phyloP scores from a whole-genome alignment of 2,113 vertebrate species.

The Pheucticus melanocephalus region DNA sequence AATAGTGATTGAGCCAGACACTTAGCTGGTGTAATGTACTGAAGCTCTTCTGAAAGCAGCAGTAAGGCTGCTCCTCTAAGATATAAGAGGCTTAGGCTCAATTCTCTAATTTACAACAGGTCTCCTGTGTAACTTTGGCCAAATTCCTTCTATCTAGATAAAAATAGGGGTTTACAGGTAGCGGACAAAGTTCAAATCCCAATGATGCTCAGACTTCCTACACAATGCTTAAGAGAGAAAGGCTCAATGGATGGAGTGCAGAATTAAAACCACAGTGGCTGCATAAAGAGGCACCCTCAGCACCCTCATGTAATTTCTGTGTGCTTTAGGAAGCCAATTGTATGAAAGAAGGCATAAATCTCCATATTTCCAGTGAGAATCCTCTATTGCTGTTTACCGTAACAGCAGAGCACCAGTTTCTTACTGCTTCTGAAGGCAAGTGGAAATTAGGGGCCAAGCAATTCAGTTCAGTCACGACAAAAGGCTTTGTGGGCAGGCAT shows the following conservation, averaged over 20 bases:
- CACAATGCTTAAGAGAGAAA: not conserved
- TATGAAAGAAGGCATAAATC: not conserved
- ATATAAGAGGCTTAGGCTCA: conserved; percentile 30
- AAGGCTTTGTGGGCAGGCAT: not conserved
- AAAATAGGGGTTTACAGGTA: not conserved
- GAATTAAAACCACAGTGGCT: not conserved
- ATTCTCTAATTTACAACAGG: not conserved
- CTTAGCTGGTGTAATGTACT: conserved; percentile 9
- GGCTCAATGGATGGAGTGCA: not conserved
- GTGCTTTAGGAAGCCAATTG: not conserved
- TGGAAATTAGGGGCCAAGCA: not conserved
- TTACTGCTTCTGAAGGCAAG: not conserved
- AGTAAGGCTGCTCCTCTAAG: not conserved
- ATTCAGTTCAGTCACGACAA: not conserved
- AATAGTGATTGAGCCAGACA: conserved; percentile 22
- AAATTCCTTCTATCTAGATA: conserved; percentile 4
- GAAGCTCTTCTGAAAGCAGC: conserved; percentile 26
- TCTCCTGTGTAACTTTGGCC: not conserved
- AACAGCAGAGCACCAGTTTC: not conserved
- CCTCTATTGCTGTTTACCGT: not conserved
- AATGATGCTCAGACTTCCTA: not conserved
- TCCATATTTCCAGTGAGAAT: not conserved
- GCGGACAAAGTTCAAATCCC: not conserved
- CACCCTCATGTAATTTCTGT: not conserved
- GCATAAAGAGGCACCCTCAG: not conserved